Evolutionary conservation across 2,888 invertebrate genomes (phyloP).

Genomic region (Rotaria magnacalcarata): DNA sequence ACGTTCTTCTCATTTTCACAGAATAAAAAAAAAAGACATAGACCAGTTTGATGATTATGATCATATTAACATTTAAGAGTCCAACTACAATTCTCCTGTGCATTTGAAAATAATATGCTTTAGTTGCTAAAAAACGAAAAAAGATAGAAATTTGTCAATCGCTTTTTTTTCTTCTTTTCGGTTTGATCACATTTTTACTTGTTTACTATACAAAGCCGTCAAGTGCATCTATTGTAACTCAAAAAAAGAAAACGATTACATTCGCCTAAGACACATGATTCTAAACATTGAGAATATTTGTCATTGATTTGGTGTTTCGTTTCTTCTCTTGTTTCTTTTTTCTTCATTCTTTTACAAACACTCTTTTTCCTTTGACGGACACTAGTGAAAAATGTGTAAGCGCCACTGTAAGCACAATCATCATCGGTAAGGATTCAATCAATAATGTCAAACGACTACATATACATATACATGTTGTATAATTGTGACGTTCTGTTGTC

Average conservation of each 20-base stretch:
- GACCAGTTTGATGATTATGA: background rate
- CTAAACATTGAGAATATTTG: background rate
- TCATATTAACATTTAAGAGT: background rate
- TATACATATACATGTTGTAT: background rate
- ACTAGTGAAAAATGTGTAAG: background rate
- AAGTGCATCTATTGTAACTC: background rate
- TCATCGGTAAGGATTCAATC: constrained; percentile 3
- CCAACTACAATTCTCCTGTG: background rate
- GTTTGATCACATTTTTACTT: too few relatives aligned
- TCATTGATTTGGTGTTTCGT: background rate
- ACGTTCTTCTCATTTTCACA: background rate
- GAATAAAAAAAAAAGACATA: too few relatives aligned
- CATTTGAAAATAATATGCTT: background rate
- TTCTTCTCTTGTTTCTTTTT: background rate
- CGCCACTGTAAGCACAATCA: background rate
- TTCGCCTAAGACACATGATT: background rate
- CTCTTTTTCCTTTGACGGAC: background rate
- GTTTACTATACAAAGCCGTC: background rate
- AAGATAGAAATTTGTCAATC: background rate
- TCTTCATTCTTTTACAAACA: background rate
- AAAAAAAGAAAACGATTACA: background rate
- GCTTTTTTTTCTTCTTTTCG: background rate
- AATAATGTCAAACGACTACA: background rate
- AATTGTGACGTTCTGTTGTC: background rate
- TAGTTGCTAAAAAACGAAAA: background rate